phyloP scores from a whole-genome alignment of 2,113 vertebrate genomes.

The Glareola pratincola region DNA sequence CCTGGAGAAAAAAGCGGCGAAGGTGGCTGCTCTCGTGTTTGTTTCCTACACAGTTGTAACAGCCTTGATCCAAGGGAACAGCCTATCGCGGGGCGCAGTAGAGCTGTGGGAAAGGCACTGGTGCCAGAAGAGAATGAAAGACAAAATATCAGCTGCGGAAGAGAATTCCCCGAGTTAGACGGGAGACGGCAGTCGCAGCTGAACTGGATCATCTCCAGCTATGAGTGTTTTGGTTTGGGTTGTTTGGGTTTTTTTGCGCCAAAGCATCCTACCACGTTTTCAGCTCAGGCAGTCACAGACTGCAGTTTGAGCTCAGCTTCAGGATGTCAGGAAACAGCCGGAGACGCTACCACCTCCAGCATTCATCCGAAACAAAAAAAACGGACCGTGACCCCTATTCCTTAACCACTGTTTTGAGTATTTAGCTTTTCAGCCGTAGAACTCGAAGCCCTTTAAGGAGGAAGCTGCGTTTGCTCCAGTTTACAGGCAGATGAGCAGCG shows the following conservation, averaged over 20 bases:
- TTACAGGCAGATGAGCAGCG: background rate
- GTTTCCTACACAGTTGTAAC: background rate
- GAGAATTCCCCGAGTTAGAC: background rate
- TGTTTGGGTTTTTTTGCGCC: background rate
- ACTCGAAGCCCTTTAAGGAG: accelerated
- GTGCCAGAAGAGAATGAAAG: slow-evolving; percentile 9
- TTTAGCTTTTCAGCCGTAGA: background rate
- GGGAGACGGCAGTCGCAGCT: background rate
- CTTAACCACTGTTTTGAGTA: accelerated
- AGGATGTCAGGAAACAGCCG: background rate
- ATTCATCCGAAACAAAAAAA: background rate
- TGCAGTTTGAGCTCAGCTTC: background rate
- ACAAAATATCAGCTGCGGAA: background rate
- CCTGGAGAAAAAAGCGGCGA: background rate
- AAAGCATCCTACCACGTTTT: background rate
- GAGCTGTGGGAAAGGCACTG: slow-evolving; percentile 11
- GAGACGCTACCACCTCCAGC: background rate
- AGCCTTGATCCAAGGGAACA: background rate
- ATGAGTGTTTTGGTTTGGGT: background rate
- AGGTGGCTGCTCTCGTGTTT: background rate
- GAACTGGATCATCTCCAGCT: background rate
- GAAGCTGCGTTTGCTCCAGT: accelerated
- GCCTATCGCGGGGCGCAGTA: background rate
- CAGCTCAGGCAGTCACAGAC: background rate
- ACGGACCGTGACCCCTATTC: accelerated